Evolutionary conservation across 1,140 invertebrate genomes (phyloP).

Genomic region (Drosophila arawakana): DNA sequence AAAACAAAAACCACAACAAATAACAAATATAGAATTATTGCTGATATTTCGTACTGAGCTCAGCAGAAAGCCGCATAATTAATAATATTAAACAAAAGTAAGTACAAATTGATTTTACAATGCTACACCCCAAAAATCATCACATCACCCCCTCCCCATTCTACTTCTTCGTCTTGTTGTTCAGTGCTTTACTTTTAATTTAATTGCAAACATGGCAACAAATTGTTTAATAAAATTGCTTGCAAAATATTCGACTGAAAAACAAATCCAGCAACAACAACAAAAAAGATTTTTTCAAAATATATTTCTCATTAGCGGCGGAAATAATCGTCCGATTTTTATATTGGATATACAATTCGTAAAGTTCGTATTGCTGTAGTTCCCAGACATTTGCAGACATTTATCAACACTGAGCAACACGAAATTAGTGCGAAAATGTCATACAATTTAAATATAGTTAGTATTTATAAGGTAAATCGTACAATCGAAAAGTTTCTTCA

Average conservation of each 20-base stretch:
- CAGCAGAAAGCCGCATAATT: slow-evolving; percentile 67
- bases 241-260: slow-evolving; percentile 26
- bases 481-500: neutral
- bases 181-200: slow-evolving; percentile 1
- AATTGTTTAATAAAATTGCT: slow-evolving; percentile 28
- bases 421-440: slow-evolving; percentile 1
- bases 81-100: slow-evolving; percentile 20
- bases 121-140: neutral
- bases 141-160: neutral
- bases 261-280: slow-evolving; percentile 16
- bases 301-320: slow-evolving; percentile 57
- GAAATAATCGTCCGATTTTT: slow-evolving; percentile 72
- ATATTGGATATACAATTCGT: slow-evolving; percentile 55
- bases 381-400: slow-evolving; percentile 31
- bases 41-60: slow-evolving; percentile 43
- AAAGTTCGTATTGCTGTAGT: neutral
- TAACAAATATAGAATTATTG: slow-evolving; percentile 34
- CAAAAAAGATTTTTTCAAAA: slow-evolving; percentile 9
- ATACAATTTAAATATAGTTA: slow-evolving; percentile 2
- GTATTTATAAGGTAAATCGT: neutral
- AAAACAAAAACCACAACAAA: slow-evolving; percentile 28
- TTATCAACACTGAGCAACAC: slow-evolving; percentile 31
- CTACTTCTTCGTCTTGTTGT: neutral
- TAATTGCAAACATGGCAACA: slow-evolving; percentile 32
- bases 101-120: slow-evolving; percentile 28